Base-by-base conservation (phyloP, 2,888 invertebrate genomes). In the Bedellia somnulentella region DNA sequence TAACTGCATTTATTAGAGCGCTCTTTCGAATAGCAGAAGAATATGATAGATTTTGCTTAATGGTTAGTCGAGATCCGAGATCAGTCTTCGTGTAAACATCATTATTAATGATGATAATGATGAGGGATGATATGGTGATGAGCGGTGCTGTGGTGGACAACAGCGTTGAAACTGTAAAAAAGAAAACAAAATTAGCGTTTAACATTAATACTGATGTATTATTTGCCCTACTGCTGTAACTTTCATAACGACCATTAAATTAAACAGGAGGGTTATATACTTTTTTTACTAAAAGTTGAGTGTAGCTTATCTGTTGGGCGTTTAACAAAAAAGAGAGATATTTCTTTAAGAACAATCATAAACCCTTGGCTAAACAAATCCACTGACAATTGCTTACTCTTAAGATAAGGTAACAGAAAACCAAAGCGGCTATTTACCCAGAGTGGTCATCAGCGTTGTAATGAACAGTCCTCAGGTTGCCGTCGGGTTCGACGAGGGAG, bases 401-500 rank as follows among this genome's bases (percentile, higher is more conserved):
- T n/a, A n/a, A n/a, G n/a, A n/a, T n/a, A n/a, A n/a, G n/a, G n/a
- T n/a, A n/a, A n/a, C n/a, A n/a, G n/a, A n/a, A n/a, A n/a, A n/a
- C n/a, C n/a, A 18, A 9, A 18, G 9, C 5, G 5, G 5, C 18
- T 10, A 52, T 53, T 36, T 64, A 79, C 58, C 79, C 79, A 34
- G 47, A 44, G 44, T 77, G 66, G 39, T 70, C 60, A 46, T 78
- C 78, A 37, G 79, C 78, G 35, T 53, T 47, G 54, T 80, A 80
- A 47, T 78, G 73, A 39, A 80, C 80, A 38, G 68, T 62, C 39
- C 80, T 68, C 47, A 71, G 53, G 48, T 78, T 78, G 47, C 81
- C 81, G 36, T 75, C 79, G 28, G 81, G 79, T 44, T 81, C 80
- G 37, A 80, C 73, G 17, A 81, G 66, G 34, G 76, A 73, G 58